Base-by-base conservation (phyloP, 2,113 vertebrate genomes). In the Indicator indicator region DNA sequence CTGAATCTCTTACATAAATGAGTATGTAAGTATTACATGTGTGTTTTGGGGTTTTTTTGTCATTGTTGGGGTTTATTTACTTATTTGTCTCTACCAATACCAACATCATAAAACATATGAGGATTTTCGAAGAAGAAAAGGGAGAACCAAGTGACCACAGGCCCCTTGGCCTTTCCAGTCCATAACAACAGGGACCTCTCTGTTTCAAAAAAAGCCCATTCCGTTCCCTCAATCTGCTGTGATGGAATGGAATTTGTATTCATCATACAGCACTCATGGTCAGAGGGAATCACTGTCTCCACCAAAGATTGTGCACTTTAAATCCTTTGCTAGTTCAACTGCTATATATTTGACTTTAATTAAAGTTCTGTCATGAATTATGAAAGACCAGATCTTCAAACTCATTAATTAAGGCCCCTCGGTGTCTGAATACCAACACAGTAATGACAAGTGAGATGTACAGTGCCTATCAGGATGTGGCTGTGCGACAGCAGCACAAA, bases 351-450 rank as follows among this genome's bases (percentile, higher is more conserved):
- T 94, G 81, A 94, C 95, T 96, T 97, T 97, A 97, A 96, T 96
- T 97, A 96, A 95, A 96, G 88, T 92, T 94, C 89, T 96, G 95
- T 70, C 95, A 97, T 96, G 90, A 97, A 96, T 93, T 96, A 96
- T 97, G 94, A 94, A 97, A 97, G 88, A 90, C 88, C 55, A 83
- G 77, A 92, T 96, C 93, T 97, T 96, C 86, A 91, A 96, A 94
- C 89, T 89, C 86, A 95, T 97, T 97, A 97, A 96, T 97, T 96
- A 95, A 93, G 89, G 93, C 75, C 88, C 85, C 78, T 96, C 0
- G 0, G 81, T 96, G 93, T 90, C 91, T 96, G 91, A 89, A 86
- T 18, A 59, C 72, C 62, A 92, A 86, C 83, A 67, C 62, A 63
- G 16, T 40, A 76, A 94, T 93, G 95, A 92, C 90, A 92, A 92